A percentile compares a stretch with the other conserved stretches of the same genome.
These are phyloP conservation scores for Paracentrotus lividus DNA, from an alignment of 53 echinoderm and acorn worm genomes.

Conservation along the genomic window DNA sequence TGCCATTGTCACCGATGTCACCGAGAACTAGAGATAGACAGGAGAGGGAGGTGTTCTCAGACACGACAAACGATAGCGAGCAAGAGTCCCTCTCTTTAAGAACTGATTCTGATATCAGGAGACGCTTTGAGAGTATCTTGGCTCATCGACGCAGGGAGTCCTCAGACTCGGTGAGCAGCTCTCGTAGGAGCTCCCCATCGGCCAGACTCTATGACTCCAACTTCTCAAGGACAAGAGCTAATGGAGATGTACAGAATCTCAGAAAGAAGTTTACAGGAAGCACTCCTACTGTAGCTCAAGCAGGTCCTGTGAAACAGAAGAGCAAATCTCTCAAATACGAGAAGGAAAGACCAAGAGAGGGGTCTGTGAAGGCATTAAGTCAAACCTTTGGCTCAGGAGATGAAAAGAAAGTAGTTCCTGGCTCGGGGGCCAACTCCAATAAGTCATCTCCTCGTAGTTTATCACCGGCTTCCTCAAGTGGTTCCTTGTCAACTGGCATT, in stretches of 20 bases:
- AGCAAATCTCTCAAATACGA: constrained; percentile 73
- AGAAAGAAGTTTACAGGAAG: constrained; percentile 86
- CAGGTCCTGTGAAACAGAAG: constrained; percentile 74
- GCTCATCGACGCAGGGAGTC: constrained; percentile 77
- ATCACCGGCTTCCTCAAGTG: constrained; percentile 95
- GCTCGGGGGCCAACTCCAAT: constrained; percentile 72
- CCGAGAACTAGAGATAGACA: constrained; percentile 34
- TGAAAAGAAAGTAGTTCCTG: constrained; percentile 65
- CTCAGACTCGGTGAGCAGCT: constrained; percentile 83
- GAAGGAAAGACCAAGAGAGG: constrained; percentile 84
- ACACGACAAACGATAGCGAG: constrained; percentile 82
- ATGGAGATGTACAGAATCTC: constrained; percentile 82
- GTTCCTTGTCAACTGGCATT: constrained; percentile 84
- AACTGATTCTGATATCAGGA: constrained; percentile 77
- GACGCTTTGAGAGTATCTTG: constrained; percentile 71
- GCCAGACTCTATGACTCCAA: constrained; percentile 74
- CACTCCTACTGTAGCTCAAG: constrained; percentile 74
- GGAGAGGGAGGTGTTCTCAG: constrained; percentile 76
- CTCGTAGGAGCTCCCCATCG: constrained; percentile 71
- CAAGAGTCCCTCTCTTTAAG: constrained; percentile 73
- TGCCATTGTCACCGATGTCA: constrained; percentile 57
- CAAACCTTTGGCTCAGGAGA: constrained; percentile 83
- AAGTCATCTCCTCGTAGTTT: constrained; percentile 89
- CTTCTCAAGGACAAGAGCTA: constrained; percentile 69
- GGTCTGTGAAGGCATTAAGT: constrained; percentile 92